These are phyloP conservation scores for Hyla sarda DNA, from an alignment of 2,113 vertebrate genomes.

Conservation along the genomic window DNA sequence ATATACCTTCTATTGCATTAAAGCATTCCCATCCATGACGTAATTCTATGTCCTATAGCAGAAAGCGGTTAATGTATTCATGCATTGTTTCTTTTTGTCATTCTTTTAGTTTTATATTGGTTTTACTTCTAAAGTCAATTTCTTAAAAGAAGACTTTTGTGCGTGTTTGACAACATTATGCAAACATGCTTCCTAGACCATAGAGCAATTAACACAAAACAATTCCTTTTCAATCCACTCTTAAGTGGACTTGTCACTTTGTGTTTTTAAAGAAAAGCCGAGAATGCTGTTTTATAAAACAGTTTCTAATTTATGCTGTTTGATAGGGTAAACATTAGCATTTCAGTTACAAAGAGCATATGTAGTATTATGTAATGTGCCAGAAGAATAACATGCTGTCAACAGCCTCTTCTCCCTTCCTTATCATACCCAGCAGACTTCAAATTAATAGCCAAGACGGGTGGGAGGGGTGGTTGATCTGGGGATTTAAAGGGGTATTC, in stretches of 20 bases:
- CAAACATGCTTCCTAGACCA: not conserved
- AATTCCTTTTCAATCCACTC: not conserved
- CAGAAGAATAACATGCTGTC: not conserved
- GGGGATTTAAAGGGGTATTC: no score
- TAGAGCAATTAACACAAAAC: not conserved
- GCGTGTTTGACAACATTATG: not conserved
- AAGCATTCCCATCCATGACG: no score
- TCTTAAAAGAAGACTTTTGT: not conserved
- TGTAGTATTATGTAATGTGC: not conserved
- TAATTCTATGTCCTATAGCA: no score
- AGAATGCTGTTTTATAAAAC: not conserved
- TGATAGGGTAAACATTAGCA: not conserved
- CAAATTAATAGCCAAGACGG: no score
- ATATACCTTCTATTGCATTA: no score
- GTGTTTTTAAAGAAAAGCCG: not conserved
- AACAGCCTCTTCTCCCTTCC: not conserved
- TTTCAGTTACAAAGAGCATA: not conserved
- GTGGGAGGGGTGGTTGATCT: no score
- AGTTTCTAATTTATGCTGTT: not conserved
- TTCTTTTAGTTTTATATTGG: not conserved
- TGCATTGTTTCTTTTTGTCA: not conserved
- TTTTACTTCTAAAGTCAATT: not conserved
- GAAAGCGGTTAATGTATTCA: not conserved
- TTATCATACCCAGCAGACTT: not conserved
- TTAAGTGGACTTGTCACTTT: constrained; percentile 5